A percentile compares a stretch with the other conserved stretches of the same genome.
These are phyloP conservation scores for Heliconius congener DNA, from an alignment of 1,140 invertebrate genomes.

Conservation along the genomic window DNA sequence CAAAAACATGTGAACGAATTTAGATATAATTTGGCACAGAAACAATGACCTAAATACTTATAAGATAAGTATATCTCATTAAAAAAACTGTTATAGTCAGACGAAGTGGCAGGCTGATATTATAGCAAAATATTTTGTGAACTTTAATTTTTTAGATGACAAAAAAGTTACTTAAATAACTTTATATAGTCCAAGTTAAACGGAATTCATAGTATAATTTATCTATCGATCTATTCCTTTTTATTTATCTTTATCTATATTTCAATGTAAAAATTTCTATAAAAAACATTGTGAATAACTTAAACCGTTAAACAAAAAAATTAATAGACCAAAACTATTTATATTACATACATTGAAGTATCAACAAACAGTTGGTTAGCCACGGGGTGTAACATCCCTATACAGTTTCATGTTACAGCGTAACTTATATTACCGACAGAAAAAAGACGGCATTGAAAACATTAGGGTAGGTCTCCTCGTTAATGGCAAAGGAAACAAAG, in stretches of 20 bases:
- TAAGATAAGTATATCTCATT: not conserved
- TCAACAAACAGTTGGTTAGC: conserved; percentile 45
- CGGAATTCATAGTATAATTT: no score
- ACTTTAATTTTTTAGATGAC: no score
- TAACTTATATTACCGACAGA: not conserved
- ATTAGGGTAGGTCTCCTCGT: not conserved
- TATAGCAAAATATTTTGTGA: no score
- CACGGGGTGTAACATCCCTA: conserved; percentile 28
- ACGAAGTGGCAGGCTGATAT: no score
- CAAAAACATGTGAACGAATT: not conserved
- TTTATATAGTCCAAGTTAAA: no score
- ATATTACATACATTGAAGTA: not conserved
- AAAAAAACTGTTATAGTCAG: not conserved
- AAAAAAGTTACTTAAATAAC: no score
- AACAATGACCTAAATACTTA: not conserved
- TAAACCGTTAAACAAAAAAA: not conserved
- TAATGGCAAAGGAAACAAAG: conserved; percentile 11
- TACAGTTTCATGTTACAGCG: conserved; percentile 21
- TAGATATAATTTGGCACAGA: not conserved
- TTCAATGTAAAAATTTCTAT: no score
- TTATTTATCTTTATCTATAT: no score
- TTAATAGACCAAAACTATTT: not conserved
- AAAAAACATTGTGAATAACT: no score
- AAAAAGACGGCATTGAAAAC: not conserved
- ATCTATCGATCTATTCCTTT: no score